A percentile compares a stretch with the other conserved stretches of the same genome.
phyloP scores from a whole-genome alignment of 1,140 invertebrate genomes.

The Teleopsis dalmanni region DNA sequence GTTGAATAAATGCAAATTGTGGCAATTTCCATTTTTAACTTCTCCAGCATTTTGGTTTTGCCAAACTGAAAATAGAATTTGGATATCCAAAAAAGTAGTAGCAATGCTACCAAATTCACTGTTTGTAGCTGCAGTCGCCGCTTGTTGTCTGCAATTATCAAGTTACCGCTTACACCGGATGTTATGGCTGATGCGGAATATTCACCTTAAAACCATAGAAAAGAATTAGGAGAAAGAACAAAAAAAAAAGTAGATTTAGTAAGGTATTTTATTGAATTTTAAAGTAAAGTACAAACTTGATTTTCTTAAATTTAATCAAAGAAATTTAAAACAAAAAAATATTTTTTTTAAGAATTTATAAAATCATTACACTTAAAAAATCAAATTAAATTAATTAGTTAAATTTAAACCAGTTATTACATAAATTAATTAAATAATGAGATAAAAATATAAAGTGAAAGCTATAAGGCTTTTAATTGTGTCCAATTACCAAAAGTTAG shows the following conservation, averaged over 20 bases:
- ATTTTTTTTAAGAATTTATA: background rate
- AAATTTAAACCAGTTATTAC: no score
- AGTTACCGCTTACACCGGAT: slow-evolving; percentile 16
- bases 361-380: background rate
- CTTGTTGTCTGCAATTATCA: background rate
- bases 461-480: no score
- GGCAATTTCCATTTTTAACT: no score
- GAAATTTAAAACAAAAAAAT: background rate
- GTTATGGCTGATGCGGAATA: slow-evolving; percentile 44
- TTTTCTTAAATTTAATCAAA: background rate
- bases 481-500: no score
- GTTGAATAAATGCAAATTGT: no score
- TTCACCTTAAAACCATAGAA: slow-evolving; percentile 31
- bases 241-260: background rate
- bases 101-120: no score
- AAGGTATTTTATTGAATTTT: background rate
- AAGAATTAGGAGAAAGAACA: background rate
- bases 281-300: background rate
- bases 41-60: no score
- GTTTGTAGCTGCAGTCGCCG: no score
- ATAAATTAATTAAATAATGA: no score
- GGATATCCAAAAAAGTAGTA: no score
- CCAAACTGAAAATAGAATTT: no score
- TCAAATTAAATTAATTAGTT: background rate
- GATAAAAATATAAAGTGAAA: no score